phyloP scores from a whole-genome alignment of 2,888 invertebrate genomes.

The Crematogaster levior region DNA sequence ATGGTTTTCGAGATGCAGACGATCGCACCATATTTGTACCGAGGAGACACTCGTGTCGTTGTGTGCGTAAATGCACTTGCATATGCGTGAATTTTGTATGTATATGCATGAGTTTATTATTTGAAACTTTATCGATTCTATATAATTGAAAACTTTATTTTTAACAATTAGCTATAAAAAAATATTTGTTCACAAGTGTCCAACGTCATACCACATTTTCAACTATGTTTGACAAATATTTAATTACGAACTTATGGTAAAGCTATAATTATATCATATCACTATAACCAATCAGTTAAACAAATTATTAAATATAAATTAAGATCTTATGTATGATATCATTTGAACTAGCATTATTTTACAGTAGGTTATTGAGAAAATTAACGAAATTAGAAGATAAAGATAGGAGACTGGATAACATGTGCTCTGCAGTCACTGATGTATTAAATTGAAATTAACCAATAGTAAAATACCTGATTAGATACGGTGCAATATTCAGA shows the following conservation, averaged over 20 bases:
- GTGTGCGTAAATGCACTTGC: slow-evolving; percentile 45
- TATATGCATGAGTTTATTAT: background rate
- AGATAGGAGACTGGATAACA: background rate
- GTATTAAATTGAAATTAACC: background rate
- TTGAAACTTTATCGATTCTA: background rate
- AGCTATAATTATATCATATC: slow-evolving; percentile 24
- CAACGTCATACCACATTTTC: background rate
- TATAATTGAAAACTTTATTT: background rate
- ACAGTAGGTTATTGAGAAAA: background rate
- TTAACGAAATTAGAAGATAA: background rate
- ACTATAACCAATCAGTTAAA: background rate
- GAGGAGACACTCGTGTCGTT: slow-evolving; percentile 50
- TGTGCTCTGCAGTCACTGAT: background rate
- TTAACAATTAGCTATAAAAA: background rate
- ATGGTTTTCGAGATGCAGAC: slow-evolving; percentile 36
- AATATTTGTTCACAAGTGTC: background rate
- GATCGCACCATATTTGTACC: slow-evolving; percentile 74
- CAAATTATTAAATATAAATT: slow-evolving; percentile 5
- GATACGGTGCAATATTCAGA: background rate
- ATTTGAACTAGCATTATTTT: background rate
- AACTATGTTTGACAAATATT: slow-evolving; percentile 41
- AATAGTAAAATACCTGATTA: slow-evolving; percentile 35
- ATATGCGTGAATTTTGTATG: slow-evolving; percentile 22
- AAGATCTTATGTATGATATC: background rate
- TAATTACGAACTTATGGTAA: background rate